Percentiles rank a stretch among this genome's conserved stretches.
These are phyloP conservation scores for Prosapia bicincta DNA, from an alignment of 2,888 invertebrate genomes.

Conservation along the genomic window DNA sequence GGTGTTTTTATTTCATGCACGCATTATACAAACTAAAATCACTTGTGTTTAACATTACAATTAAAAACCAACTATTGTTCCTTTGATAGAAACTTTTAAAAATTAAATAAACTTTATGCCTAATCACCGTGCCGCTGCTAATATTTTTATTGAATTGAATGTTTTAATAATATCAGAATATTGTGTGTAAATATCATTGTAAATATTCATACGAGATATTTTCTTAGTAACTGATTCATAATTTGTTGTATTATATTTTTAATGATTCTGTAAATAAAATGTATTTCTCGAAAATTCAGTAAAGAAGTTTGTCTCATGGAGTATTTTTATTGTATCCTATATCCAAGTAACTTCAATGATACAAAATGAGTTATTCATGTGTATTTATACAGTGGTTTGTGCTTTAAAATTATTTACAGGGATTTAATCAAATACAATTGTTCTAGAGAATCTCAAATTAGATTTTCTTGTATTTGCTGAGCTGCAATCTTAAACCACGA, in stretches of 20 bases:
- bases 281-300: not conserved
- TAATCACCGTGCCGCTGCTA: not conserved
- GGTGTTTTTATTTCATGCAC: too few species aligned
- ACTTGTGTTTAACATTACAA: not conserved
- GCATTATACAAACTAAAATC: too few species aligned
- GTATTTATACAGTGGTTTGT: too few species aligned
- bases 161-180: not conserved
- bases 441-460: too few species aligned
- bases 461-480: too few species aligned
- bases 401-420: too few species aligned
- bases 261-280: not conserved
- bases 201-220: constrained; percentile 25
- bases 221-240: constrained; percentile 17
- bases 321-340: too few species aligned
- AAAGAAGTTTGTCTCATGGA: not conserved
- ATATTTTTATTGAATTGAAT: not conserved
- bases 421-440: too few species aligned
- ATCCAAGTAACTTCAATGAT: too few species aligned
- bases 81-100: not conserved
- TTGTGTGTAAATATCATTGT: constrained; percentile 13
- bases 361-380: too few species aligned
- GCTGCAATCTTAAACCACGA: too few species aligned
- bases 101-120: not conserved
- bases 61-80: not conserved
- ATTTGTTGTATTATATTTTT: constrained; percentile 2